These are phyloP conservation scores for Jordanella pulchra DNA, from an alignment of 2,797 vertebrate species.

Conservation along the genomic window DNA sequence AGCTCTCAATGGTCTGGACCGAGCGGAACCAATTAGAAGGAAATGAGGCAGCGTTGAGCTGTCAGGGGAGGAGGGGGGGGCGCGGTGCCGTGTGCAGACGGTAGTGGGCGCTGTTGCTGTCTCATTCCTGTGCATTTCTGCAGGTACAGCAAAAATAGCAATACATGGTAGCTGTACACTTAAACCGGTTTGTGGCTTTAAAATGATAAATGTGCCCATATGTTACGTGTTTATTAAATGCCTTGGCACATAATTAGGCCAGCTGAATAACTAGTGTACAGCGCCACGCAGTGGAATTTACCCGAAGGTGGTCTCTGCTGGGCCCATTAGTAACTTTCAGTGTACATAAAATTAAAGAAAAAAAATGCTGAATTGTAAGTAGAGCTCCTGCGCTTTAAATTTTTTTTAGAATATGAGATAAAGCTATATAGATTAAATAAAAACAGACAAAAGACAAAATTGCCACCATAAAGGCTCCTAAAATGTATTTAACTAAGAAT, in stretches of 20 bases:
- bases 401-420: too few species aligned
- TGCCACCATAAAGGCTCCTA: too few species aligned
- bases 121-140: conserved; percentile 33
- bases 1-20: conserved; percentile 3
- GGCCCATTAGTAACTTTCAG: too few species aligned
- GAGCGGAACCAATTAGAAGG: conserved; percentile 53
- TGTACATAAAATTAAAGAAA: too few species aligned
- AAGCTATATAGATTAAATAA: too few species aligned
- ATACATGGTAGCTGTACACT: not conserved
- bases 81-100: conserved; percentile 25
- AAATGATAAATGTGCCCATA: not conserved
- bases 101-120: conserved; percentile 57
- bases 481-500: too few species aligned
- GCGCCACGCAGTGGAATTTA: conserved; percentile 45
- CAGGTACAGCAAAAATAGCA: not conserved
- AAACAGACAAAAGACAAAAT: too few species aligned
- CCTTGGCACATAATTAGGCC: conserved; percentile 2
- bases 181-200: not conserved
- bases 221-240: conserved; percentile 40
- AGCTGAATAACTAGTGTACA: conserved; percentile 18
- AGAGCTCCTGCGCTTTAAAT: too few species aligned
- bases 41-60: conserved; percentile 36
- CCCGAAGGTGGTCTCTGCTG: not conserved
- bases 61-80: conserved; percentile 11
- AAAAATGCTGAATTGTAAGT: too few species aligned